These are phyloP conservation scores for Scolanthus callimorphus DNA, from an alignment of 92 coral and sea anemone genomes.

Conservation along the genomic window DNA sequence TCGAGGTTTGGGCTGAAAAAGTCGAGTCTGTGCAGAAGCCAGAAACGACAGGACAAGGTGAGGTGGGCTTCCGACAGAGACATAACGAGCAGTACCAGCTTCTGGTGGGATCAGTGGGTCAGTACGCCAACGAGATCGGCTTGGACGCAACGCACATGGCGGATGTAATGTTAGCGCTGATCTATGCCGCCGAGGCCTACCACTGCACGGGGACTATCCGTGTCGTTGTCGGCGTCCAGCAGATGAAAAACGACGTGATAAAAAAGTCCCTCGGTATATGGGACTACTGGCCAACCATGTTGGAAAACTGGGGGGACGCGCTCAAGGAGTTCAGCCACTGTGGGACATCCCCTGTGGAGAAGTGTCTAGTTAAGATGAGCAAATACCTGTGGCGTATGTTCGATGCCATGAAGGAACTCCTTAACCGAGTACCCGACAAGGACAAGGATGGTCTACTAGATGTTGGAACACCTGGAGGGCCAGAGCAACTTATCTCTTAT, in stretches of 20 bases:
- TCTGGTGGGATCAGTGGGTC: neutral
- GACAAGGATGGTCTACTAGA: too few relatives aligned
- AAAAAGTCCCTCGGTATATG: neutral
- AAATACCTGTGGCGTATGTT: too few relatives aligned
- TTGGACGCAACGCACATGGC: neutral
- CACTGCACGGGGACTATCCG: conserved; percentile 20
- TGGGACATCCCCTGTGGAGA: too few relatives aligned
- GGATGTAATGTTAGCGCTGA: neutral
- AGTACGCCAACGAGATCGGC: neutral
- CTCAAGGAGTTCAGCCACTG: conserved; percentile 40
- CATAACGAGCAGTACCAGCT: neutral
- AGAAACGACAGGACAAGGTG: neutral
- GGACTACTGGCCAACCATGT: conserved; percentile 38
- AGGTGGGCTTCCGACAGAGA: neutral
- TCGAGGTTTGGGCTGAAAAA: neutral
- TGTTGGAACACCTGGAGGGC: too few relatives aligned
- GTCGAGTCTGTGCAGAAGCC: neutral
- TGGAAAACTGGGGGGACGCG: conserved; percentile 53
- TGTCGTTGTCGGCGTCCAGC: conserved; percentile 11
- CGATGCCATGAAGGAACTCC: too few relatives aligned
- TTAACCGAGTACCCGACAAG: too few relatives aligned
- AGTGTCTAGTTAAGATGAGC: too few relatives aligned
- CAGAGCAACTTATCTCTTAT: too few relatives aligned
- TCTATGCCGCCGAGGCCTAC: conserved; percentile 22
- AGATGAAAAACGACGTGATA: neutral